phyloP scores from a whole-genome alignment of 1,140 invertebrate genomes.

The Bombus huntii region DNA sequence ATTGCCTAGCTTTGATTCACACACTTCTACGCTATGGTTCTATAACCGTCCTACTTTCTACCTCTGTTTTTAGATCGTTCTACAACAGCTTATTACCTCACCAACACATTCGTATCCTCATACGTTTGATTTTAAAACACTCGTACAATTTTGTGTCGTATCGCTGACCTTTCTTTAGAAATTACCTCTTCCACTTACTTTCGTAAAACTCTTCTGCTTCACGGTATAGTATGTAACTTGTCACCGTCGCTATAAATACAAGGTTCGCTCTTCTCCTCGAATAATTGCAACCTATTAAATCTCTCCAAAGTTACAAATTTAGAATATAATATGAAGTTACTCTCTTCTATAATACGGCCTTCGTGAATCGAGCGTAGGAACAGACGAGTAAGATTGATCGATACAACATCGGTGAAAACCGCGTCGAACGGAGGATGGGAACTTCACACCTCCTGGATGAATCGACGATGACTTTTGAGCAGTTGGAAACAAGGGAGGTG shows the following conservation, averaged over 20 bases:
- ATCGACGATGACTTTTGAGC: constrained; percentile 19
- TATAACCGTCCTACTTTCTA: not conserved
- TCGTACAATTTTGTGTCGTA: not conserved
- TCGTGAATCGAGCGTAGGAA: not conserved
- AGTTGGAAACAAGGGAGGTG: not conserved
- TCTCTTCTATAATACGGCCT: too few relatives aligned
- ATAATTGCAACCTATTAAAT: too few relatives aligned
- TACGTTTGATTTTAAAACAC: not conserved
- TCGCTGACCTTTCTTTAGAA: not conserved
- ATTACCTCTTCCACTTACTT: not conserved
- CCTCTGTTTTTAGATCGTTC: not conserved
- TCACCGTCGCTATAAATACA: too few relatives aligned
- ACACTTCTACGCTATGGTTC: not conserved
- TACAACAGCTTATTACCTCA: not conserved
- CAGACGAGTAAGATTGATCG: not conserved
- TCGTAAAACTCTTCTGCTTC: not conserved
- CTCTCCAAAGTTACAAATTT: too few relatives aligned
- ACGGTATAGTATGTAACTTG: too few relatives aligned
- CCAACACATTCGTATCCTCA: not conserved
- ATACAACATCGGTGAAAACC: too few relatives aligned
- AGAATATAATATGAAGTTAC: too few relatives aligned
- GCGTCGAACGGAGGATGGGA: too few relatives aligned
- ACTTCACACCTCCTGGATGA: not conserved
- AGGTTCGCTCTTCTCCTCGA: too few relatives aligned
- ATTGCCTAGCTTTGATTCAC: not conserved